Conservation (phyloP, 2,888 invertebrate genomes). For the Acrobasis repandana region DNA sequence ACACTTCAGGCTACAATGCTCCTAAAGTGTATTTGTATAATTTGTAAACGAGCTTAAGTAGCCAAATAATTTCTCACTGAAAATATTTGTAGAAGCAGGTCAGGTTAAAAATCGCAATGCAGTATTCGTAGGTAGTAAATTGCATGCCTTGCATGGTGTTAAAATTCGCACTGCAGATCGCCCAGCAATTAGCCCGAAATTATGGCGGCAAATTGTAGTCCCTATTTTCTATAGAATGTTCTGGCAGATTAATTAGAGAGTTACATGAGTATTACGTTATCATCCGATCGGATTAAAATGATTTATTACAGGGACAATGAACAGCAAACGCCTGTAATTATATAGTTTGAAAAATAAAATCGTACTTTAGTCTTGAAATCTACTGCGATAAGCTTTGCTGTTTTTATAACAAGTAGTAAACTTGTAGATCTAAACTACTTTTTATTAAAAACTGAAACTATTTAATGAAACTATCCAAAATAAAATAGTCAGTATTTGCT, state of each 20-base stretch:
- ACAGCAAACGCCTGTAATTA: background rate
- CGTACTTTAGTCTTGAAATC: background rate
- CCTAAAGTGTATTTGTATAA: too few species aligned
- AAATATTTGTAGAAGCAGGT: constrained; percentile 12
- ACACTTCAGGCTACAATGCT: too few species aligned
- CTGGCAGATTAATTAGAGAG: background rate
- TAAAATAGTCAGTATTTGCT: too few species aligned
- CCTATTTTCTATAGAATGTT: background rate
- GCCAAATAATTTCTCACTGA: background rate
- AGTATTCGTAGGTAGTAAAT: constrained; percentile 33
- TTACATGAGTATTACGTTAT: background rate
- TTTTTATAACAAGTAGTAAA: too few species aligned
- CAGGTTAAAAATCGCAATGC: constrained; percentile 39
- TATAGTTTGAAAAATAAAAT: background rate
- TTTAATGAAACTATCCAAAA: too few species aligned
- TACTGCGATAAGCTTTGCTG: too few species aligned
- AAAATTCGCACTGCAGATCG: constrained; percentile 10
- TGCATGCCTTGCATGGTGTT: background rate
- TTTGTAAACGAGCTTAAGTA: background rate
- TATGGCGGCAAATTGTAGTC: background rate
- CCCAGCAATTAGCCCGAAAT: background rate
- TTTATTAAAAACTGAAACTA: too few species aligned
- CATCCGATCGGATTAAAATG: constrained; percentile 1
- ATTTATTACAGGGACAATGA: background rate
- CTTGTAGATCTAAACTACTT: too few species aligned